Base-by-base conservation (phyloP, 2,113 vertebrate genomes). In the Oryzias javanicus region DNA sequence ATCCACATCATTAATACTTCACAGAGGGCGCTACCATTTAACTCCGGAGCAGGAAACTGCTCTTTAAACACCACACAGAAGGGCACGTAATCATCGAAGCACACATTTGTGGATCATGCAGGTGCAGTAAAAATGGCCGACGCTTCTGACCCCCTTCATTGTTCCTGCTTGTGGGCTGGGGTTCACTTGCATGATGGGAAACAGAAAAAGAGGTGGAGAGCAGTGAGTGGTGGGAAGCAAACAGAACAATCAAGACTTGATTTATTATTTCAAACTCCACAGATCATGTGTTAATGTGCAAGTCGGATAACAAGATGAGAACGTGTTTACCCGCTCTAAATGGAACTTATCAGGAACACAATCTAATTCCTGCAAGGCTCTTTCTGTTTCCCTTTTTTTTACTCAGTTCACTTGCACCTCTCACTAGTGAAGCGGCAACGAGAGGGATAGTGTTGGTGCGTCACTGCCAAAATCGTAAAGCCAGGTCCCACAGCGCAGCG, bases 261-360 rank as follows among this genome's bases (percentile, higher is more conserved):
- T 82, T 84, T 78, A 78, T 81, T 68, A 78, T 72, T 80, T 82
- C 66, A 79, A 82, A 70, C 64, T 65, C 56, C 61, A 75, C 72
- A 78, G 72, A 62, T 66, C 75, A 76, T 61, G 81, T 76, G 86
- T 85, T 87, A 89, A 89, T 86, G 82, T 87, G 83, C 74, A 77
- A 80, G 83, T 80, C 85, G 83, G 82, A 88, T 89, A 88, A 89
- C 86, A 89, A 89, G 85, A 89, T 89, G 88, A 87, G 85, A 84
- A 80, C 80, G 86, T 87, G 88, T 89, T 88, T 88, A 87, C 86
- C 68, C 20, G 80, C 70, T 79, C 80, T 86, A 77, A 86, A 87
- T 81, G 67, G 80, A 80, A 87, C 86, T 85, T 88, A 89, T 89
- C 88, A 68, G 64, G 49, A 25, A 27, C 64, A 44, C 80, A 83